Percentiles rank a stretch among this genome's conserved stretches.
These are phyloP conservation scores for Mergus octosetaceus DNA, from an alignment of 2,797 vertebrate species.

Conservation along the genomic window DNA sequence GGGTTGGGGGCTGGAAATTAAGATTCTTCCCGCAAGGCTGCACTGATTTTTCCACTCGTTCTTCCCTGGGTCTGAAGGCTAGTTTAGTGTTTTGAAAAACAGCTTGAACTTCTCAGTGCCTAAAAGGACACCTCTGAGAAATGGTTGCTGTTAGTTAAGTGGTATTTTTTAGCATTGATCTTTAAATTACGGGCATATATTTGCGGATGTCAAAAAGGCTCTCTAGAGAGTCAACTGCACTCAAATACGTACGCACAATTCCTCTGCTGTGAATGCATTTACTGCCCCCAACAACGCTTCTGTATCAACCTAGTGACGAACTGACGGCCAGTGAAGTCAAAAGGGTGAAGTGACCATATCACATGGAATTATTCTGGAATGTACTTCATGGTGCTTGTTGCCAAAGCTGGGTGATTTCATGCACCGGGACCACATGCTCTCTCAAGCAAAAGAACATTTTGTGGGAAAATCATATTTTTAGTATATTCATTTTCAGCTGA, in stretches of 20 bases:
- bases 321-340: not conserved
- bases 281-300: not conserved
- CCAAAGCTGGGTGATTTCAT: not conserved
- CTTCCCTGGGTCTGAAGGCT: not conserved
- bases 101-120: not conserved
- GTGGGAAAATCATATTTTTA: not conserved
- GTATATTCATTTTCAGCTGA: not conserved
- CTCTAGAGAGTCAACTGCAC: not conserved
- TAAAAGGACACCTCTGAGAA: not conserved
- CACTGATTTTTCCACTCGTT: not conserved
- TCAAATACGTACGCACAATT: fast-evolving
- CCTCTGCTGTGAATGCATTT: not conserved
- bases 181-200: not conserved
- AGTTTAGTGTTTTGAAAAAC: not conserved
- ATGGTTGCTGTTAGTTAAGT: not conserved
- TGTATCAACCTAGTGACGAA: not conserved
- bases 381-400: not conserved
- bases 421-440: not conserved
- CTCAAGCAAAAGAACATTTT: not conserved
- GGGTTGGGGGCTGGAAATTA: not conserved
- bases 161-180: not conserved
- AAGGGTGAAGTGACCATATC: not conserved
- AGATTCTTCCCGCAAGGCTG: not conserved
- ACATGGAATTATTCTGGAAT: not conserved
- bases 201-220: not conserved